Conservation (phyloP, 2,113 vertebrate species). For the Microcebus murinus region DNA sequence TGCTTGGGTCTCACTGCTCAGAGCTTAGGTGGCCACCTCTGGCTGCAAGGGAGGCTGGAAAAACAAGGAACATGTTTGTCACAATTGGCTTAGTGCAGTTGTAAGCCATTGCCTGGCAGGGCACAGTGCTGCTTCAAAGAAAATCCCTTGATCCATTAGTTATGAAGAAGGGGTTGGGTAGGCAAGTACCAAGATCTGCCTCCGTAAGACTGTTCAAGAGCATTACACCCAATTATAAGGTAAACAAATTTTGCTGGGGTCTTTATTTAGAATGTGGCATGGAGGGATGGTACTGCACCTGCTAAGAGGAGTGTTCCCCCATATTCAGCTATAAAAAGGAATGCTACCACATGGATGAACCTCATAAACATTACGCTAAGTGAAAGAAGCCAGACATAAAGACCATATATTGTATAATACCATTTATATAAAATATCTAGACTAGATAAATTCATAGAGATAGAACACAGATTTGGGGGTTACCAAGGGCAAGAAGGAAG, state of each 20-base stretch:
- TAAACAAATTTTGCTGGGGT: neutral
- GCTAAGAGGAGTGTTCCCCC: slow-evolving; percentile 1
- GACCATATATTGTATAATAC: neutral
- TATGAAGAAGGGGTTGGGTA: neutral
- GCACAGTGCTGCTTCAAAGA: neutral
- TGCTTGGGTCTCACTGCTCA: neutral
- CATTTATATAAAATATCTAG: neutral
- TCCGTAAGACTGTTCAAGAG: neutral
- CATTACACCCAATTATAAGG: neutral
- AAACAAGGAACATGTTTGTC: neutral
- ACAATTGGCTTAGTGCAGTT: neutral
- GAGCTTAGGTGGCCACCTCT: slow-evolving; percentile 13
- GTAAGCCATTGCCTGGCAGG: neutral
- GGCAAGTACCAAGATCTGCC: neutral
- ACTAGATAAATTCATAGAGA: neutral
- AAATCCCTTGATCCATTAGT: neutral
- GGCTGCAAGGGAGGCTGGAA: neutral
- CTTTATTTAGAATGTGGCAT: slow-evolving; percentile 6
- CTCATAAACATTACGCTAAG: neutral
- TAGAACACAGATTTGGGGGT: neutral
- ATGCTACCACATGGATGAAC: neutral
- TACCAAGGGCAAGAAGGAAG: neutral
- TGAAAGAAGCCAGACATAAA: slow-evolving; percentile 16
- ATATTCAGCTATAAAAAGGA: neutral
- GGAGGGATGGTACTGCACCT: neutral